These are phyloP conservation scores for Antrozous pallidus DNA, from an alignment of 2,797 vertebrate genomes.

Conservation along the genomic window DNA sequence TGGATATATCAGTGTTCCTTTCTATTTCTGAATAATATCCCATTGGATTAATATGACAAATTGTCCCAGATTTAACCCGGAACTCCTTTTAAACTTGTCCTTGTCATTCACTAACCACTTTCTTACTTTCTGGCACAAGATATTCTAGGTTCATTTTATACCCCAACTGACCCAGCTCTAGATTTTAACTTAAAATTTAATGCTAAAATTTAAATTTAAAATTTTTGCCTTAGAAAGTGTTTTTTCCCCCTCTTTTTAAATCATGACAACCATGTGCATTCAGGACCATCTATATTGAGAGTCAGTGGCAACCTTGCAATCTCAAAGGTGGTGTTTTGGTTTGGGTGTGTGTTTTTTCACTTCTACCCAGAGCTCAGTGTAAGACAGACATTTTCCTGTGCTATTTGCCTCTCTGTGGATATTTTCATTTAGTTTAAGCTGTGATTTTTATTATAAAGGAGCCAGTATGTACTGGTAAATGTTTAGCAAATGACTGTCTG, in stretches of 20 bases:
- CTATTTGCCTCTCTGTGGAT: not conserved
- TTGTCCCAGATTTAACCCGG: not conserved
- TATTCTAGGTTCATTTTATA: not conserved
- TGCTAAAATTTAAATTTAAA: not conserved
- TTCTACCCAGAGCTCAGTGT: not conserved
- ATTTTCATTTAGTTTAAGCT: not conserved
- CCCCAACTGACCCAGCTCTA: not conserved
- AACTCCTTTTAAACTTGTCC: not conserved
- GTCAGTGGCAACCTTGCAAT: not conserved
- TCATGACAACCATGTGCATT: not conserved
- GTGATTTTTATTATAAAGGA: not conserved
- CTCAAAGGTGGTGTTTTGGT: not conserved
- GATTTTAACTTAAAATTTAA: slow-evolving; percentile 11
- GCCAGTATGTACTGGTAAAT: not conserved
- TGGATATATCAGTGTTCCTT: not conserved
- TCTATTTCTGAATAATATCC: not conserved
- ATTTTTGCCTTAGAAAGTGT: not conserved
- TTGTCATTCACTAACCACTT: not conserved
- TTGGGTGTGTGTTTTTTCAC: not conserved
- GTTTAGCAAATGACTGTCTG: not conserved
- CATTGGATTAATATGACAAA: not conserved
- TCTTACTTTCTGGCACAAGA: not conserved
- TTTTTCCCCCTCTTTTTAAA: not conserved
- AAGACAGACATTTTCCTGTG: slow-evolving; percentile 18
- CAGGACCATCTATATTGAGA: not conserved